Base-by-base conservation (phyloP, 2,797 vertebrate species). In the Nothura maculosa region DNA sequence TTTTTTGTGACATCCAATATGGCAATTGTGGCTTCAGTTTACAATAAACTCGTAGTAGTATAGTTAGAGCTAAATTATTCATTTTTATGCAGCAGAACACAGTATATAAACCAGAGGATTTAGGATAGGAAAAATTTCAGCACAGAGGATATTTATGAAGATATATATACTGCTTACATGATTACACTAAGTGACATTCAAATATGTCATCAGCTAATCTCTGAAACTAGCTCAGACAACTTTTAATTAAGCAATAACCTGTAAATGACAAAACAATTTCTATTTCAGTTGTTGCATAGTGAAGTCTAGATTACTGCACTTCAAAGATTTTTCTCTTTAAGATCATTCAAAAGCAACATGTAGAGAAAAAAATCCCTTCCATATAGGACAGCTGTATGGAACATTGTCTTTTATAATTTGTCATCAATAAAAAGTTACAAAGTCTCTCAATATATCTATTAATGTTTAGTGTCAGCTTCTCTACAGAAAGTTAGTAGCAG, bases 21-120 rank as follows among this genome's bases (percentile, higher is more conserved):
- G 91, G 52, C 82, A 93, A 32, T 93, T 95, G 81, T 75, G 93
- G 87, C 86, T 94, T 89, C 30, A 90, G 63, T 95, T 95, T 94
- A 94, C 69, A 92, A 90, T 78, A 88, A 96, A 96, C 67, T 82
- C 54, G 55, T 90, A 81, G 86, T 58, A 43, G 62, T 82, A 89
- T 57, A 73, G 54, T 92, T 94, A 81, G 68, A 90, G 81, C 83
- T 87, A 77, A 95, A 89, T 94, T 92, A 90, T 82, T 97, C 42
- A 85, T 89, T 85, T 91, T 85, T 85, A 80, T 91, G 5, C 28
- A 87, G 87, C 34, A 69, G 87, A 87, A 70, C 78, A 86, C 32
- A 72, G 30, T 82, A 92, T 81, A 40, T 55, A 93, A 94, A 57
- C 36, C 63, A 75, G 88, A 93, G 34, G n/a, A n/a, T n/a, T n/a